Base-by-base conservation (phyloP, 2,888 invertebrate genomes). In the Agelastica alni region DNA sequence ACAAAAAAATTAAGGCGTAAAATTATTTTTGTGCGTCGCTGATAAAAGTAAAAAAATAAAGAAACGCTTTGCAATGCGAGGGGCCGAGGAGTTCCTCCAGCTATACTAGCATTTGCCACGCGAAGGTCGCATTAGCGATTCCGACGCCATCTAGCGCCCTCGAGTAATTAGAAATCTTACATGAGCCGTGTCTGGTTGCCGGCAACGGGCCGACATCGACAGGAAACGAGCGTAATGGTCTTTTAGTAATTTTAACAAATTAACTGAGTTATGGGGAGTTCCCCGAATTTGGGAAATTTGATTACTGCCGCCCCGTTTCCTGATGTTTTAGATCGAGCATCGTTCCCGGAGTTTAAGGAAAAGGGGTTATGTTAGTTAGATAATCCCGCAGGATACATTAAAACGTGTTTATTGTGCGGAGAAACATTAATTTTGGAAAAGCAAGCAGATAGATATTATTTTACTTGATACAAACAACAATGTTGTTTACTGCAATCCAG, bases 211-310 rank as follows among this genome's bases (percentile, higher is more conserved):
- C 36, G n/a, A 17, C 17, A n/a, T 17, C 17, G 36, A 1, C 57
- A 57, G 61, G 61, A 61, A 61, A 56, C 57, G 48, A 53, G 55
- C 52, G 49, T 61, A 61, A 61, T 59, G 30, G 55, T 57, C 55
- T 59, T 59, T 61, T 59, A 61, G 58, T 61, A 56, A 61, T 61
- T 61, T 61, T 61, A 59, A 61, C 61, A 61, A 58, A 61, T 61
- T 61, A 59, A 56, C 41, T 56, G 57, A 61, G 58, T 58, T 58
- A 56, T 53, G 52, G 43, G 55, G 13, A 43, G 32, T 31, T 28
- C 36, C 36, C 46, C 22, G 16, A 26, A 46, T 18, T 46, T 46
- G 12, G 36, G 46, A 46, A 46, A 46, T 46, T 46, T 46, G 18
- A 46, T 46, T 46, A 46, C 36, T 16, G 17, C 16, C 36, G 36